Evolutionary conservation across 2,888 invertebrate genomes (phyloP), one percentile per base, ranked within the genome.

Genomic region (Vesta saturnalis): DNA sequence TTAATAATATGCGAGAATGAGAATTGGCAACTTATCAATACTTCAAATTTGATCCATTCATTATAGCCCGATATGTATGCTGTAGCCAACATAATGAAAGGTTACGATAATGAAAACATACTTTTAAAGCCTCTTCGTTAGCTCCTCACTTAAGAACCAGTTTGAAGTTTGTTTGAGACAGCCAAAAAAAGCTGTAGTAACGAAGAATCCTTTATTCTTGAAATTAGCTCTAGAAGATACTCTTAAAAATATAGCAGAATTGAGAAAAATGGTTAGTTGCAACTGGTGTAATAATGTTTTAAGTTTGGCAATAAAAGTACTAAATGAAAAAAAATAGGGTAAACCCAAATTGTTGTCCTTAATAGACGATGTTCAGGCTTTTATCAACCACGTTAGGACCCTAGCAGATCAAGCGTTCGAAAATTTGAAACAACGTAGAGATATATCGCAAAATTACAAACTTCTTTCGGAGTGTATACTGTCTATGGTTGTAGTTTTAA

Each of bases 261-360:
- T 64, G 14, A 35, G 47, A 14, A 23, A 64, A 14, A 21, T 62
- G 15, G 59, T 64, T 35, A 59, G n/a, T 22, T 21, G 22, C 58
- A 57, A 64, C 23, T 64, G 64, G 58, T 64, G 58, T 59, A n/a
- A n/a, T n/a, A n/a, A n/a, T n/a, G n/a, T n/a, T n/a, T 64, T 58
- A 18, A 64, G 64, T 22, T 47, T 64, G 46, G 64, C 57, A 35
- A 64, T 60, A 16, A 64, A 58, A 46, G 64, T 59, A 12, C 52
- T 64, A 43, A 64, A 64, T 52, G 64, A 64, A 59, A 64, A 43
- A 47, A 64, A 46, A 46, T 21, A 8, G 14, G 49, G 39, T n/a
- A 64, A 64, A 59, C 64, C 64, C 14, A 64, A 64, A 59, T 64
- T 58, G 19, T 15, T 64, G 22, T 58, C 57, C 19, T 12, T 64